Evolutionary conservation across 2,888 invertebrate genomes (phyloP), one percentile per base, ranked within the genome.

Genomic region (Carterocephalus palaemon): DNA sequence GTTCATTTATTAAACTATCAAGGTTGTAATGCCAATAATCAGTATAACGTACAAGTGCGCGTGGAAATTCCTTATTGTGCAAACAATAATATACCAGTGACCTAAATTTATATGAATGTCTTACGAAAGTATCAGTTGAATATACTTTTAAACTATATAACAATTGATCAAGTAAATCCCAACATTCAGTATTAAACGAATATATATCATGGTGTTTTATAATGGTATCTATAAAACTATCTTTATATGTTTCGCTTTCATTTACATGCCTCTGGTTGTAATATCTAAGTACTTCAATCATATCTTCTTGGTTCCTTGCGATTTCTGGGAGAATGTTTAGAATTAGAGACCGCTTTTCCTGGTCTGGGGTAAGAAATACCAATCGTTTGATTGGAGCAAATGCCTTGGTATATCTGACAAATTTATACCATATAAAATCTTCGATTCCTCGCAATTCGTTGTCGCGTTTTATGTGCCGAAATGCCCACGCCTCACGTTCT

Each of bases 201-300:
- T 63, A 73, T 19, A 71, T 52, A 48, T 70, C 66, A 38, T 71
- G 62, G 3, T 51, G 23, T 0, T 43, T 22, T 31, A 66, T 34
- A 3, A 76, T 33, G 24, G 48, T 46, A 2, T 62, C 51, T 10
- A 79, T 13, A 54, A 79, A 77, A 4, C 29, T 28, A 19, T 62
- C 56, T 56, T 68, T 78, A 2, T 36, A 26, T 5, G 45, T 33
- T 20, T 22, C 48, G 15, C 17, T 48, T 57, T 77, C 80, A 52
- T 78, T 78, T 0, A 63, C 52, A 57, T 76, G 75, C 43, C 71
- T 67, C 0, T 70, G 60, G 42, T 66, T 64, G 51, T 65, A 80
- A 55, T 79, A 69, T n/a, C 55, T 56, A 2, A 79, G 55, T 3
- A 78, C 46, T 12, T 43, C 59, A 45, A 57, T 57, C 9, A 76